phyloP scores from a whole-genome alignment of 2,797 vertebrate species.

The Synanceia verrucosa region DNA sequence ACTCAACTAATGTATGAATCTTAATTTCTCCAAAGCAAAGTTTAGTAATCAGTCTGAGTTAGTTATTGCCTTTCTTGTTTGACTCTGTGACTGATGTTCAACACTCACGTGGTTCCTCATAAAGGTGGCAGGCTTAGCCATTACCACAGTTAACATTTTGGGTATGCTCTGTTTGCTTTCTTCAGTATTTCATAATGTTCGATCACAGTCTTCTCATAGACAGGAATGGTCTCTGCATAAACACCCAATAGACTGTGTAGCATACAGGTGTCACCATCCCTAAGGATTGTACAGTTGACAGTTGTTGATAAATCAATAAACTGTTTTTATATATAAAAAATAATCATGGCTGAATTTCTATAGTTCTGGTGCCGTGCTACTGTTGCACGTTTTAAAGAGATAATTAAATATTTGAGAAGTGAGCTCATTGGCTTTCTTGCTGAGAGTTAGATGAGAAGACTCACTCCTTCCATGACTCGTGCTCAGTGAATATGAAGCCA shows the following conservation, averaged over 20 bases:
- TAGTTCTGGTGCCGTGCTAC: background rate
- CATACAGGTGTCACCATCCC: conserved; percentile 82
- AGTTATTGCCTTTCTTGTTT: conserved; percentile 53
- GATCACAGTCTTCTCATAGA: conserved; percentile 63
- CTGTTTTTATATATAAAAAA: conserved; percentile 82
- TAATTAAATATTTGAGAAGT: background rate
- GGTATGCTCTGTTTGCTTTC: conserved; percentile 64
- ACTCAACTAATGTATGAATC: conserved; percentile 58
- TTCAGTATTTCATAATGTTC: conserved; percentile 63
- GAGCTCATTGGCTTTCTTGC: background rate
- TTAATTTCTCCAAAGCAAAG: conserved; percentile 53
- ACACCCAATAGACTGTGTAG: conserved; percentile 85
- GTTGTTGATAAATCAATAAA: conserved; percentile 91
- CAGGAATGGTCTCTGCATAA: conserved; percentile 60
- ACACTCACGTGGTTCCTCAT: conserved; percentile 50
- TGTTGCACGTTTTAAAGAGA: background rate
- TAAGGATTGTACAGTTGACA: conserved; percentile 88
- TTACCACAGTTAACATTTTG: conserved; percentile 55
- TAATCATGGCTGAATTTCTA: conserved; percentile 66
- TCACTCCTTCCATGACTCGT: background rate
- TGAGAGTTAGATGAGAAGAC: background rate
- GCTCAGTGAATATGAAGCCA: background rate
- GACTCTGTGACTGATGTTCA: conserved; percentile 62
- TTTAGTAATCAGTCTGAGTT: conserved; percentile 62
- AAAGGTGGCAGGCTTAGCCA: conserved; percentile 50